Conservation (phyloP, 2,113 vertebrate genomes). For the Beaufortia kweichowensis region DNA sequence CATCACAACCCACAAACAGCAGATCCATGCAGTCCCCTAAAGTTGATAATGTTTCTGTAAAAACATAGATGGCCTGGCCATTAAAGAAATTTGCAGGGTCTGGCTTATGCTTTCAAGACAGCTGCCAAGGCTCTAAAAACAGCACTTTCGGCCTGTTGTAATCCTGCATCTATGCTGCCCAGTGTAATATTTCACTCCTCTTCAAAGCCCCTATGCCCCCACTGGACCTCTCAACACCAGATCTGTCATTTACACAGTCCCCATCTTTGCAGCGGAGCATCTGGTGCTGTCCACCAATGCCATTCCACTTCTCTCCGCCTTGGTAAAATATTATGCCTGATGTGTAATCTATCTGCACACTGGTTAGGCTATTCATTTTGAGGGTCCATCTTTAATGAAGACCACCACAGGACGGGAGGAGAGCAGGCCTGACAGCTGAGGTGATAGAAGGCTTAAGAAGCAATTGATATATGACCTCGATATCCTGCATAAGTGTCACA, state of each 20-base stretch:
- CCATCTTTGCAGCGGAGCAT: slow-evolving; percentile 60
- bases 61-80: slow-evolving; percentile 39
- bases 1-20: not conserved
- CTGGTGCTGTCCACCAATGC: slow-evolving; percentile 62
- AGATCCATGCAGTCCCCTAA: slow-evolving; percentile 32
- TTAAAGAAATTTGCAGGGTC: slow-evolving; percentile 52
- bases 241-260: slow-evolving; percentile 64
- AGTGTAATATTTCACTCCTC: slow-evolving; percentile 56
- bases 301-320: slow-evolving; percentile 52
- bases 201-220: slow-evolving; percentile 41
- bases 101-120: slow-evolving; percentile 50
- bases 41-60: slow-evolving; percentile 53
- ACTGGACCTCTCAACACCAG: slow-evolving; percentile 57
- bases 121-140: slow-evolving; percentile 43
- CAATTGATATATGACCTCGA: slow-evolving; percentile 12
- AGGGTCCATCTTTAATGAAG: slow-evolving; percentile 65
- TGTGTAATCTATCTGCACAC: slow-evolving; percentile 66
- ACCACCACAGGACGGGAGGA: slow-evolving; percentile 31
- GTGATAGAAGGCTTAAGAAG: not conserved
- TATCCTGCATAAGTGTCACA: slow-evolving; percentile 33
- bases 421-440: not conserved
- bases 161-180: slow-evolving; percentile 27
- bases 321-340: slow-evolving; percentile 64
- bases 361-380: slow-evolving; percentile 70
- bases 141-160: slow-evolving; percentile 43